phyloP scores from a whole-genome alignment of 2,888 invertebrate genomes.

The Caradrina kadenii region DNA sequence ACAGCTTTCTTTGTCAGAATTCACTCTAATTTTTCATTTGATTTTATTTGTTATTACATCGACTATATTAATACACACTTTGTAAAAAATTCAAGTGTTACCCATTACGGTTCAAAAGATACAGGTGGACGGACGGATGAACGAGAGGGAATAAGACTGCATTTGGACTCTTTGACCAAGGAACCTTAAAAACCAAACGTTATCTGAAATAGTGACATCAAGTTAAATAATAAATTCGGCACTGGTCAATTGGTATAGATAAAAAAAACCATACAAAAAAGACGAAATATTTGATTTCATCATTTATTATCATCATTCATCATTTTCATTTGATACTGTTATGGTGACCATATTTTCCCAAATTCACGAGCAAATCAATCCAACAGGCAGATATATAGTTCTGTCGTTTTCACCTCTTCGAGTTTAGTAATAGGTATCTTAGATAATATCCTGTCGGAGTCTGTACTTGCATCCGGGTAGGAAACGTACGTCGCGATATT shows the following conservation, averaged over 20 bases:
- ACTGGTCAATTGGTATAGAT: background rate
- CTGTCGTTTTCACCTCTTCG: constrained; percentile 16
- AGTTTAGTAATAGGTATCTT: constrained; percentile 36
- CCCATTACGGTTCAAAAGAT: too few species aligned
- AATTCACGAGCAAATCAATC: constrained; percentile 1
- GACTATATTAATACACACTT: too few species aligned
- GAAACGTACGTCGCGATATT: constrained; percentile 57
- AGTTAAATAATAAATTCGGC: constrained; percentile 4
- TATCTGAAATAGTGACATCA: constrained; percentile 6
- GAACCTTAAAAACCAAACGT: background rate
- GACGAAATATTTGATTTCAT: constrained; percentile 1
- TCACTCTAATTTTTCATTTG: too few species aligned
- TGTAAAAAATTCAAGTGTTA: too few species aligned
- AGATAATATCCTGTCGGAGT: constrained; percentile 63
- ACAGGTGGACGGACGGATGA: too few species aligned
- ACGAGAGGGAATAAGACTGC: too few species aligned
- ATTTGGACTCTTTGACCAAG: too few species aligned
- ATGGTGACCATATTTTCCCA: constrained; percentile 11
- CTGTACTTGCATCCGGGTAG: constrained; percentile 58
- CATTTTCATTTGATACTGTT: too few species aligned
- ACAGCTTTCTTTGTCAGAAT: too few species aligned
- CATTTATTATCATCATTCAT: too few species aligned
- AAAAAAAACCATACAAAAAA: constrained; percentile 1
- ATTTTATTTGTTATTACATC: too few species aligned
- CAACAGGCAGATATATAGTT: constrained; percentile 14